Base-by-base conservation (phyloP, 2,888 invertebrate species). In the Spisula subtruncata region DNA sequence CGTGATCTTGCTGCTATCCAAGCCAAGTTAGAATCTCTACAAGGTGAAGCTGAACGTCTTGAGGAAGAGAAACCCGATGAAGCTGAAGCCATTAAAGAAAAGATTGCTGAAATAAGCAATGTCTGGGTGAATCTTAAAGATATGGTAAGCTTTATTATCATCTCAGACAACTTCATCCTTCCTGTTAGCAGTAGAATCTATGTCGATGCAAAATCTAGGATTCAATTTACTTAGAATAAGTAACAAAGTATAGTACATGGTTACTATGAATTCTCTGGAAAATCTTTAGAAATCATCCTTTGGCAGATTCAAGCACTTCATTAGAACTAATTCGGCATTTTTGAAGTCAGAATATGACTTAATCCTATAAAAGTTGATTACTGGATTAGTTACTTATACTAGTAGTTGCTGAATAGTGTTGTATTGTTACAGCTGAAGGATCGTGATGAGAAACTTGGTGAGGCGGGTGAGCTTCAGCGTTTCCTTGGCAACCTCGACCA, bases 1-100 rank as follows among this genome's bases (percentile, higher is more conserved):
- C 98, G 99, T 90, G 99, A 99, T 97, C 97, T 99, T 94, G 99
- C 99, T 81, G 99, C 99, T 66, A 99, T 99, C 94, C 99, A 99
- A 97, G 99, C 99, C 46, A 99, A 99, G 96, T 97, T 99, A 93
- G 98, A 99, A 88, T 98, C 99, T 4, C 97, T 99, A 95, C 99
- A 99, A 97, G 98, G 98, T 95, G 99, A 99, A 97, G 99, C 99
- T 10, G 98, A 98, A 95, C 98, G 98, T 92, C 99, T 99, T 97
- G 98, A 99, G 95, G 98, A 97, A 51, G 98, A 99, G 92, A 99
- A 99, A 97, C 99, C 99, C 0, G 99, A 99, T 90, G 97, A 97
- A 90, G 96, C 96, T 32, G 96, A 95, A 86, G 96, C 96, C 54
- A 96, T 96, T 92, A 91, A 96, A 86, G 95, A 99, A 95, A 98